Conservation (phyloP, 2,113 vertebrate genomes). For the Festucalex cinctus region DNA sequence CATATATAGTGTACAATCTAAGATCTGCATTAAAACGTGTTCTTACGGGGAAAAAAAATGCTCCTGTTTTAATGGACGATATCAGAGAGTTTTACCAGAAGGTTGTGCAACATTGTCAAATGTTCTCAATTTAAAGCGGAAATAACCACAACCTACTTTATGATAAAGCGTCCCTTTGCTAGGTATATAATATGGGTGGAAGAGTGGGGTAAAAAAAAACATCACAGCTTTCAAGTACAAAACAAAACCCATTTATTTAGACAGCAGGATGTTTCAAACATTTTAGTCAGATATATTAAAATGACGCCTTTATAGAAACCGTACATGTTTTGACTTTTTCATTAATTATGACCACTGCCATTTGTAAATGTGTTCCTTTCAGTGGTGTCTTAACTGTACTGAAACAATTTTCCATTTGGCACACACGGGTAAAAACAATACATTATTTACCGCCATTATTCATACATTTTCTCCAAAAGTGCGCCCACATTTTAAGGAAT, state of each 20-base stretch:
- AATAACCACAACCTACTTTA: conserved; percentile 5
- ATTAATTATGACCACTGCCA: conserved; percentile 4
- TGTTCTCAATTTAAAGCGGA: not conserved
- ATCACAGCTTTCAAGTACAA: conserved; percentile 23
- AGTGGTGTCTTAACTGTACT: not conserved
- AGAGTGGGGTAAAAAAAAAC: not conserved
- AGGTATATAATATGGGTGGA: not conserved
- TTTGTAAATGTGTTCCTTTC: not conserved
- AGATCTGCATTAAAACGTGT: not conserved
- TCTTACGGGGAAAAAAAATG: not conserved
- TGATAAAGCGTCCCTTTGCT: not conserved
- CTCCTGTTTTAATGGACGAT: not conserved
- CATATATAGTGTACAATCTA: not conserved
- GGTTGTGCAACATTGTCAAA: not conserved
- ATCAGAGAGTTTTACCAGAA: not conserved
- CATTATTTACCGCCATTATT: conserved; percentile 21
- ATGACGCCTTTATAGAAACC: not conserved
- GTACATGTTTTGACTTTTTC: not conserved
- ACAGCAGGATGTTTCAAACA: not conserved
- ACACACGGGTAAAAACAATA: conserved; percentile 16
- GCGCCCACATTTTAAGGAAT: not conserved
- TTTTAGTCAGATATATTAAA: conserved; percentile 5
- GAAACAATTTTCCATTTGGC: conserved; percentile 40
- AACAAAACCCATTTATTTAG: conserved; percentile 40
- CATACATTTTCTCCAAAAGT: not conserved